Evolutionary conservation across 1,140 invertebrate species (phyloP), one percentile per base, ranked within the genome.

Genomic region (Zaprionus davidi): DNA sequence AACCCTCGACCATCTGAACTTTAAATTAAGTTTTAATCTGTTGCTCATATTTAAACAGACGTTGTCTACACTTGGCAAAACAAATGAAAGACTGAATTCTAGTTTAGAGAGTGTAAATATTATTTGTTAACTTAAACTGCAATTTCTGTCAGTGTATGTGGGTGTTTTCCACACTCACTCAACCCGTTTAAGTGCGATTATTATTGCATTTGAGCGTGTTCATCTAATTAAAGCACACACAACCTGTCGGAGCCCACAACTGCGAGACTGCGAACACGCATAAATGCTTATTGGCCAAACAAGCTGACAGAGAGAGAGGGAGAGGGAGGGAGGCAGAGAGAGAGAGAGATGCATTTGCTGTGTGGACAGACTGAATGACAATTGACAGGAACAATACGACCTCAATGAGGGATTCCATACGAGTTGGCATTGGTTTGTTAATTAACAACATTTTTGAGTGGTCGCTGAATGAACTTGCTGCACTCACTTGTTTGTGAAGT

Each of bases 11-110:
- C 66, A 78, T 66, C 76, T 78, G 74, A 88, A 88, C 81, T 88
- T 88, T 81, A 88, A 87, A 88, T 88, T 88, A 84, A 81, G 75
- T 90, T 88, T 90, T 88, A 88, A 88, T 88, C 84, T 90, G 81
- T 90, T 88, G 85, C 84, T 90, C 81, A 88, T 90, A 90, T 90
- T 90, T 87, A 88, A 84, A 81, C 81, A 88, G 74, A 60, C 72
- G 70, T 44, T 63, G 60, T 34, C 20, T 67, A 22, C 31, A 38
- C 22, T 56, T 53, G n/a, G 6, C 17, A 9, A 53, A 53, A 26
- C 17, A 22, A 38, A 38, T 13, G 4, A 38, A 38, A 34, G 31
- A 34, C 9, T 34, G 31, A 11, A 9, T 11, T 34, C 31, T 11
- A 34, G 31, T 34, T 34, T 11, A 11, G 31, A 34, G 31, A 34